Percentiles rank a stretch among this genome's conserved stretches.
phyloP scores from a whole-genome alignment of 53 echinoderm and acorn worm species.

The Apostichopus leukothele region DNA sequence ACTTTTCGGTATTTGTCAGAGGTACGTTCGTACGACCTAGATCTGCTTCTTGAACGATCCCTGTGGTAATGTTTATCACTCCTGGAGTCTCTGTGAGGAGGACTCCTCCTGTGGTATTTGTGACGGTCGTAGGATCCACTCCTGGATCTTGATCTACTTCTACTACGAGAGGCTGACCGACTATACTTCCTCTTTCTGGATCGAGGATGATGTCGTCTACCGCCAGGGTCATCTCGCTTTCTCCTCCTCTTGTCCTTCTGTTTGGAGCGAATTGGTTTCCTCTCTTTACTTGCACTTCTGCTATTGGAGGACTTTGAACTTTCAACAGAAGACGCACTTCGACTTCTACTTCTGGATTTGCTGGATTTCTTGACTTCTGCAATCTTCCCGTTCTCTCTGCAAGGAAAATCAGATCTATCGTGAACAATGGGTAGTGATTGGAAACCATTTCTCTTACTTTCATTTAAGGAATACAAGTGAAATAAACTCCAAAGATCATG shows the following conservation, averaged over 20 bases:
- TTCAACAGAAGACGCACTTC: conserved; percentile 59
- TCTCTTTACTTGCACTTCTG: conserved; percentile 50
- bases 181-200: conserved; percentile 69
- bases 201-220: conserved; percentile 48
- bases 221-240: conserved; percentile 49
- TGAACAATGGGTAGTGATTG: no score
- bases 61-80: conserved; percentile 38
- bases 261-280: not conserved
- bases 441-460: no score
- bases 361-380: conserved; percentile 49
- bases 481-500: no score
- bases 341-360: conserved; percentile 54
- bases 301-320: conserved; percentile 57
- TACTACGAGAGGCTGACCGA: conserved; percentile 37
- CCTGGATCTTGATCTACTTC: conserved; percentile 47
- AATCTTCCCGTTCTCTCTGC: conserved; percentile 69
- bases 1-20: conserved; percentile 59
- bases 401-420: not conserved
- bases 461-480: no score
- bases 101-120: conserved; percentile 49
- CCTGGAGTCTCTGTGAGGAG: conserved; percentile 31
- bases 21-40: conserved; percentile 50
- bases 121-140: conserved; percentile 59
- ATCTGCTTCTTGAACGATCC: conserved; percentile 62
- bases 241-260: conserved; percentile 63